Conservation (phyloP, 2,113 vertebrate genomes). For the Carassius gibelio region DNA sequence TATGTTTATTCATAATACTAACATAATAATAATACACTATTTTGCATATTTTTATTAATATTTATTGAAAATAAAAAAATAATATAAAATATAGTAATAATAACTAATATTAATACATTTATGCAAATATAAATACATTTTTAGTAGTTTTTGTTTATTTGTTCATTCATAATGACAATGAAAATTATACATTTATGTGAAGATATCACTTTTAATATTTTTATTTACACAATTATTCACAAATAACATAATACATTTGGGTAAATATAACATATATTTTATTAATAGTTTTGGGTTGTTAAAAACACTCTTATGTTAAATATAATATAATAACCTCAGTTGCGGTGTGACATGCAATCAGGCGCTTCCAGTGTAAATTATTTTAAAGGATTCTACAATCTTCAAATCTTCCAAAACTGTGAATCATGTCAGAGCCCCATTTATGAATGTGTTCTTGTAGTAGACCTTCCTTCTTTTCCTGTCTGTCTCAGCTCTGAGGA, state of each 20-base stretch:
- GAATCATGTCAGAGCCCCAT: slow-evolving; percentile 26
- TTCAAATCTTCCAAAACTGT: neutral
- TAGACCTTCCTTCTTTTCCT: slow-evolving; percentile 72
- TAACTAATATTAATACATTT: too few relatives aligned
- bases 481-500: slow-evolving; percentile 74
- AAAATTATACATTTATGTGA: too few relatives aligned
- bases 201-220: too few relatives aligned
- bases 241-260: neutral
- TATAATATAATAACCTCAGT: neutral
- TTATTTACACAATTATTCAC: neutral
- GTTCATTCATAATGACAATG: neutral
- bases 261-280: neutral
- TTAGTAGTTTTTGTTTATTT: neutral
- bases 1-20: too few relatives aligned
- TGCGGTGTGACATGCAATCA: neutral
- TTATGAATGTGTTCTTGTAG: slow-evolving; percentile 62
- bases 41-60: too few relatives aligned
- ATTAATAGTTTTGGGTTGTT: neutral
- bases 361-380: too few relatives aligned
- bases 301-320: neutral
- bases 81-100: too few relatives aligned
- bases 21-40: too few relatives aligned
- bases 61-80: too few relatives aligned
- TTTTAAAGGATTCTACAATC: too few relatives aligned
- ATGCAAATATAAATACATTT: too few relatives aligned